These are phyloP conservation scores for Strix aluco DNA, from an alignment of 2,113 vertebrate genomes.

Conservation along the genomic window DNA sequence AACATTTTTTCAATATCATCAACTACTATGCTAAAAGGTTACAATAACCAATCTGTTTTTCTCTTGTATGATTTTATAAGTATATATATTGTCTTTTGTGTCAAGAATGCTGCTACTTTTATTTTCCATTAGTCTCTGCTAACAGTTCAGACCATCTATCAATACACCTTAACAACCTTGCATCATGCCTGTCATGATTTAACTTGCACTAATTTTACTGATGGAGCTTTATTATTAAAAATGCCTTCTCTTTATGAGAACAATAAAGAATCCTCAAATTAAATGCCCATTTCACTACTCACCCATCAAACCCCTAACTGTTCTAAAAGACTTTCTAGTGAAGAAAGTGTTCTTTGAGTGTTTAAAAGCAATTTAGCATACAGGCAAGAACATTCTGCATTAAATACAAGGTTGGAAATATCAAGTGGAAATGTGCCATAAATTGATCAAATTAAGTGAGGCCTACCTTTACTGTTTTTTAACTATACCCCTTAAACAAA, in stretches of 20 bases:
- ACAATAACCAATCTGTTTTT: not conserved
- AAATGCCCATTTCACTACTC: not conserved
- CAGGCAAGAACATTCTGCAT: not conserved
- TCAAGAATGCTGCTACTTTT: not conserved
- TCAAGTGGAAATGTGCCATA: not conserved
- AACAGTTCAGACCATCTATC: not conserved
- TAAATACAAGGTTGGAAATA: not conserved
- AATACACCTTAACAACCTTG: not conserved
- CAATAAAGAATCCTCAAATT: conserved; percentile 35
- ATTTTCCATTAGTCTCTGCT: not conserved
- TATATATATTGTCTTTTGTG: not conserved
- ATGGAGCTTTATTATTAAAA: conserved; percentile 32
- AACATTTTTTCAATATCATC: not conserved
- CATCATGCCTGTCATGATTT: not conserved
- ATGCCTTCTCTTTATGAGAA: conserved; percentile 14
- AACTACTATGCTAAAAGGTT: not conserved
- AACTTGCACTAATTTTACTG: conserved; percentile 7
- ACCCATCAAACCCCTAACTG: not conserved
- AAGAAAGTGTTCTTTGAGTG: not conserved
- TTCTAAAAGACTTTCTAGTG: not conserved
- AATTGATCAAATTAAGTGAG: not conserved
- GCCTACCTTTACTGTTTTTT: not conserved
- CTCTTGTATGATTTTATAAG: not conserved
- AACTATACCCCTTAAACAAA: not conserved
- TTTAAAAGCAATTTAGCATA: conserved; percentile 21